These are phyloP conservation scores for Budorcas taxicolor DNA, from an alignment of 2,113 vertebrate species.

Conservation along the genomic window DNA sequence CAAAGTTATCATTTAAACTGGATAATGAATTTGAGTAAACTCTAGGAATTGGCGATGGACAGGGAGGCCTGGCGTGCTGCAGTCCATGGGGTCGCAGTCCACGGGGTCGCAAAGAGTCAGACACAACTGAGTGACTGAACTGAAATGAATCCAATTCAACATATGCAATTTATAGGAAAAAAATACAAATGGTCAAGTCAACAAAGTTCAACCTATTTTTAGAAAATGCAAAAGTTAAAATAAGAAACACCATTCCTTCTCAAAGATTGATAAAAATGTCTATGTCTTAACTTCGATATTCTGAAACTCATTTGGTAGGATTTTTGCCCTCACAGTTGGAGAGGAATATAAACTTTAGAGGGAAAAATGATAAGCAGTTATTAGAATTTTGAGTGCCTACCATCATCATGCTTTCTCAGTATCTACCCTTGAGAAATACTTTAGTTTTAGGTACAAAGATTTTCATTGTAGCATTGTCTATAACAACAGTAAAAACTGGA, in stretches of 20 bases:
- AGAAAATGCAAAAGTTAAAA: constrained; percentile 31
- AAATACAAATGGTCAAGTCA: background rate
- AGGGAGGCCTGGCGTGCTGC: background rate
- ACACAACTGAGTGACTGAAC: background rate
- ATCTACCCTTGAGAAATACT: background rate
- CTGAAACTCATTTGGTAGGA: background rate
- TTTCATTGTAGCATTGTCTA: background rate
- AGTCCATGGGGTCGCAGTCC: background rate
- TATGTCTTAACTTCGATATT: background rate
- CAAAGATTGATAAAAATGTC: background rate
- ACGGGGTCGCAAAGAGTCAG: background rate
- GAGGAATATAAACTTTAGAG: background rate
- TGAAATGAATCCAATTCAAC: background rate
- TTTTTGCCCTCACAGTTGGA: background rate
- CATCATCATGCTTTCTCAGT: background rate
- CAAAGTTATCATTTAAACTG: constrained; percentile 7
- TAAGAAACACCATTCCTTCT: background rate
- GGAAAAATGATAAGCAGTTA: background rate
- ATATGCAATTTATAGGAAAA: background rate
- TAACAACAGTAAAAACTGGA: background rate
- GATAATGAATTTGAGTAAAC: background rate
- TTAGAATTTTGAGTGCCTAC: background rate
- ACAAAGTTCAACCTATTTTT: background rate
- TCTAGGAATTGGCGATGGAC: background rate
- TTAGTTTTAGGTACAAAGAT: background rate